Base-by-base conservation (phyloP, 2,888 invertebrate species). In the Elmis aenea region DNA sequence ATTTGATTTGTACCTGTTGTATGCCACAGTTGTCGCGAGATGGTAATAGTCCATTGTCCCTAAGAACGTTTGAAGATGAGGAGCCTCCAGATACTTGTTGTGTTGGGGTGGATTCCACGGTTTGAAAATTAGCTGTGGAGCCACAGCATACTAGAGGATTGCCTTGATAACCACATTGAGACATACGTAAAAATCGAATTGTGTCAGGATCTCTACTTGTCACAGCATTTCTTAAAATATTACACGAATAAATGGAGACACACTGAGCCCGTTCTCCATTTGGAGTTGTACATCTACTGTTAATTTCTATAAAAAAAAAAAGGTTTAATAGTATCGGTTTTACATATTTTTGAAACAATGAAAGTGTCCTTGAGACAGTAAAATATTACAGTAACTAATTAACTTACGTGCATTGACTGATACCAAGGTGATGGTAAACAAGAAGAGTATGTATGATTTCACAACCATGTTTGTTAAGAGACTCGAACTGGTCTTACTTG, bases 81-180 rank as follows among this genome's bases (percentile, higher is more conserved):
- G 11, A 3, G 5, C 18, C 8, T 18, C 8, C 8, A 18, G 18
- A 8, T 18, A 18, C 5, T 18, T 18, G 5, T 18, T n/a, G 21
- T 9, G 26, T 21, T 9, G 23, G 22, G 16, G 20, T 6, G 2
- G 23, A 13, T 5, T 18, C 15, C 9, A n/a, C n/a, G n/a, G n/a
- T 23, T 12, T 27, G 18, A 5, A 27, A 27, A 2, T 27, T 6
- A 8, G 28, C 23, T 12, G 30, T 13, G 2, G 35, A 12, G 13
- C 68, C 68, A 40, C 79, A 79, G 57, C 79, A 79, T 0, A 77
- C 76, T 12, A 57, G 64, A 0, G 76, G 76, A 1, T 55, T 52
- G 11, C 62, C 61, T 1, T 67, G 61, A 46, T 74, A 75, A 1
- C 76, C 77, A 45, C 77, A 78, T 39, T 74, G 73, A 0, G 77